Conservation (phyloP, 2,888 invertebrate genomes). For the Latrodectus hesperus region DNA sequence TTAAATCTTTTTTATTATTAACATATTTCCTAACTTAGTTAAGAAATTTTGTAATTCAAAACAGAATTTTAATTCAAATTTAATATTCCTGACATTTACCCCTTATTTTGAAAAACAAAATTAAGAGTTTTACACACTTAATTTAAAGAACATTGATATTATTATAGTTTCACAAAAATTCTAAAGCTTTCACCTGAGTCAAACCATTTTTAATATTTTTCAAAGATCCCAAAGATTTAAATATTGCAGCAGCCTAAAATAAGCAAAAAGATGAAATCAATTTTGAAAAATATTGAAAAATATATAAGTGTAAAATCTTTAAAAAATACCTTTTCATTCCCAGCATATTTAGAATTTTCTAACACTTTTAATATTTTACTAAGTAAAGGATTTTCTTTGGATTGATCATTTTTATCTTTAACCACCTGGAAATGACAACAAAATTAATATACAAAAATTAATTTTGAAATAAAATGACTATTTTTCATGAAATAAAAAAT, state of each 20-base stretch:
- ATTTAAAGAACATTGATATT: too few relatives aligned
- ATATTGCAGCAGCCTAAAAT: conserved; percentile 57
- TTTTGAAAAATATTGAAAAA: not conserved
- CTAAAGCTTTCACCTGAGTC: conserved; percentile 25
- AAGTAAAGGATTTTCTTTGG: conserved; percentile 59
- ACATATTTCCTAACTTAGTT: too few relatives aligned
- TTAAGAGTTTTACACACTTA: too few relatives aligned
- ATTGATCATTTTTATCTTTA: conserved; percentile 51
- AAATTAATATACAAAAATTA: not conserved
- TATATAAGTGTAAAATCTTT: not conserved
- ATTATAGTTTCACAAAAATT: too few relatives aligned
- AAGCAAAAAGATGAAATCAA: not conserved
- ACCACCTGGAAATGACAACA: conserved; percentile 20
- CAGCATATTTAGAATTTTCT: conserved; percentile 58
- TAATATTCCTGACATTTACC: too few relatives aligned
- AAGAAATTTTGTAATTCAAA: too few relatives aligned
- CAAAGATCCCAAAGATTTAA: conserved; percentile 44
- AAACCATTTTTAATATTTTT: conserved; percentile 51
- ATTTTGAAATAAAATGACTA: not conserved
- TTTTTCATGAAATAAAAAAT: not conserved
- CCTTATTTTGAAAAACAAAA: too few relatives aligned
- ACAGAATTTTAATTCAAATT: too few relatives aligned
- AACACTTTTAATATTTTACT: conserved; percentile 56
- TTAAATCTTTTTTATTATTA: too few relatives aligned
- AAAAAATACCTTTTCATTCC: conserved; percentile 46